Evolutionary conservation across 2,797 vertebrate species (phyloP), one percentile per base, ranked within the genome.

Genomic region (Diglossa cyanea): DNA sequence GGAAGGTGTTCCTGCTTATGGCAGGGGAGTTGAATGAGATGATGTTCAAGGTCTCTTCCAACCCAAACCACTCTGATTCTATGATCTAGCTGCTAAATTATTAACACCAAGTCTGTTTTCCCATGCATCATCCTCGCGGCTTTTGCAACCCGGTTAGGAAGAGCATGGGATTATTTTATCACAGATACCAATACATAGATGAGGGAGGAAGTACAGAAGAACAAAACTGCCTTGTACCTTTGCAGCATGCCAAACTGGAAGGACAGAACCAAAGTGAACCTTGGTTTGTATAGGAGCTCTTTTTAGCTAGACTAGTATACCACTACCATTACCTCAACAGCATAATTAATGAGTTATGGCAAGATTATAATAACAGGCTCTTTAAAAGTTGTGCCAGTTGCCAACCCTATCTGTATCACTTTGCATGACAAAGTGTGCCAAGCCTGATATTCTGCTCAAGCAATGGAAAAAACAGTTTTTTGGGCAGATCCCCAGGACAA

Each of bases 371-470:
- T n/a, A 93, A 60, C 1, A 89, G 35, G 21, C 28, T 68, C n/a
- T 72, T 81, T 42, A 50, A 81, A 88, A 91, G 35, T 54, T 55
- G 61, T 50, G 85, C 81, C 82, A 88, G 53, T 68, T 91, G 72
- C 85, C 68, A 85, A 66, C 21, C 37, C 63, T 58, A 25, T 53
- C 54, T 3, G 0, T 66, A 57, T 47, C 71, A 57, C 24, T 88
- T 42, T n/a, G 44, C 10, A 7, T 57, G 47, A 76, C 30, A 47
- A 51, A 72, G n/a, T 5, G 12, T 79, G 82, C 73, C 94, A 86
- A 86, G 50, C n/a, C 70, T 39, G 47, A 81, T 24, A 37, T 51
- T 68, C 19, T 42, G 51, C 50, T 65, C 3, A 4, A 63, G 44
- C 31, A 73, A 55, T 72, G 74, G 51, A 26, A 95, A 75, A 87